Percentiles rank a stretch among this genome's conserved stretches.
These are phyloP conservation scores for Bucorvus abyssinicus DNA, from an alignment of 2,797 vertebrate genomes.

Conservation along the genomic window DNA sequence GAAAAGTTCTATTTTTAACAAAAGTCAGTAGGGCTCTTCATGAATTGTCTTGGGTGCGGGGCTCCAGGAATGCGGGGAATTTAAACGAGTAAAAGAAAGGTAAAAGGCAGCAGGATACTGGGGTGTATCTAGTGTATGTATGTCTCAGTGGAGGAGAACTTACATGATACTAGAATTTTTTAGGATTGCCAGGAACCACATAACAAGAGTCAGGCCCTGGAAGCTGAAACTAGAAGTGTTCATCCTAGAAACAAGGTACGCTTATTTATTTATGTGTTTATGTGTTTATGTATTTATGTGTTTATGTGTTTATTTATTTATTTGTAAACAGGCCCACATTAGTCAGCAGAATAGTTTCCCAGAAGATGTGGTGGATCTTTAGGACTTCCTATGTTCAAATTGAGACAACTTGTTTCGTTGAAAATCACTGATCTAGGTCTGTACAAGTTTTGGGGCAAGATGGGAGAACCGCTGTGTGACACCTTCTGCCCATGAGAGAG, in stretches of 20 bases:
- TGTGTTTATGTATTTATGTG: not conserved
- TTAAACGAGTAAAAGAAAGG: not conserved
- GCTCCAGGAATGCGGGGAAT: not conserved
- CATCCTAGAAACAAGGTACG: not conserved
- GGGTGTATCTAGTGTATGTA: not conserved
- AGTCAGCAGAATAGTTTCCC: not conserved
- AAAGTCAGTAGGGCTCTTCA: not conserved
- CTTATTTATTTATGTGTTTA: not conserved
- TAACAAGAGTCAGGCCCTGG: not conserved
- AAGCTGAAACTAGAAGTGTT: not conserved
- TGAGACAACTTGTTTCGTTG: not conserved
- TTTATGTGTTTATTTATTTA: not conserved
- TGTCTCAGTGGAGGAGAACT: not conserved
- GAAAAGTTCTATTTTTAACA: not conserved
- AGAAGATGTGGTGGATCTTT: not conserved
- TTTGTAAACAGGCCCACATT: not conserved
- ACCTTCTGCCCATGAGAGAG: not conserved
- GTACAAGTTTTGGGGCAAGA: not conserved
- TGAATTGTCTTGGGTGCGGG: not conserved
- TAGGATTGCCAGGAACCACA: fast-evolving
- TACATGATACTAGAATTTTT: not conserved
- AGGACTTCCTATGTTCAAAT: not conserved
- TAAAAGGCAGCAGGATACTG: not conserved
- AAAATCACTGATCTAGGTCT: not conserved
- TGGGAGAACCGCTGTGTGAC: not conserved